phyloP scores from a whole-genome alignment of 2,113 vertebrate species.

The Tetrax tetrax region DNA sequence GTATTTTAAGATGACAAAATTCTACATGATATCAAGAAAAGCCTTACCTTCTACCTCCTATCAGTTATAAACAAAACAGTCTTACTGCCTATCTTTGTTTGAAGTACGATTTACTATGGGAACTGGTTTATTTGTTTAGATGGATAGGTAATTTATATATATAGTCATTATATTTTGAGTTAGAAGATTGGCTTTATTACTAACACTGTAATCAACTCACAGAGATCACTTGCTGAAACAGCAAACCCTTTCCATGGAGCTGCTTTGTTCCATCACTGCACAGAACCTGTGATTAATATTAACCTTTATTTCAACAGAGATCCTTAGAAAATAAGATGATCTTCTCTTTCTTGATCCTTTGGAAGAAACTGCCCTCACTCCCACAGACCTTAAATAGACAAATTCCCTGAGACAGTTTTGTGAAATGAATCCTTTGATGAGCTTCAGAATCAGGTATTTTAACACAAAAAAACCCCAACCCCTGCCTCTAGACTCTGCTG shows the following conservation, averaged over 20 bases:
- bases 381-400: not conserved
- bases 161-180: conserved; percentile 14
- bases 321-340: conserved; percentile 73
- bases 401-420: conserved; percentile 66
- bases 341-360: not conserved
- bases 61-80: not conserved
- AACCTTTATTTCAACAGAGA: conserved; percentile 75
- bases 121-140: conserved; percentile 2
- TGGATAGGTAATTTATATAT: not conserved
- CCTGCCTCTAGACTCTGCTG: conserved; percentile 65
- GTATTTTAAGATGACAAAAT: not conserved
- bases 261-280: conserved; percentile 78
- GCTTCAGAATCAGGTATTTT: conserved; percentile 72
- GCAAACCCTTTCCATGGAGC: conserved; percentile 60
- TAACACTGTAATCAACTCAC: conserved; percentile 5
- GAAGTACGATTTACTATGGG: not conserved
- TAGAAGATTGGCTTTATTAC: conserved; percentile 69
- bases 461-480: conserved; percentile 18
- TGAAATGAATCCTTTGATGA: conserved; percentile 69
- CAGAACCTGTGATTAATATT: conserved; percentile 74
- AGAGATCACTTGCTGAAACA: conserved; percentile 72
- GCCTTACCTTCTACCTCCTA: rapidly evolving
- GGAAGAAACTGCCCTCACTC: conserved; percentile 21
- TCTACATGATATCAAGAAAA: not conserved
- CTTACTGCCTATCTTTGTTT: not conserved